phyloP scores from a whole-genome alignment of 2,113 vertebrate genomes.

The Pholis gunnellus region DNA sequence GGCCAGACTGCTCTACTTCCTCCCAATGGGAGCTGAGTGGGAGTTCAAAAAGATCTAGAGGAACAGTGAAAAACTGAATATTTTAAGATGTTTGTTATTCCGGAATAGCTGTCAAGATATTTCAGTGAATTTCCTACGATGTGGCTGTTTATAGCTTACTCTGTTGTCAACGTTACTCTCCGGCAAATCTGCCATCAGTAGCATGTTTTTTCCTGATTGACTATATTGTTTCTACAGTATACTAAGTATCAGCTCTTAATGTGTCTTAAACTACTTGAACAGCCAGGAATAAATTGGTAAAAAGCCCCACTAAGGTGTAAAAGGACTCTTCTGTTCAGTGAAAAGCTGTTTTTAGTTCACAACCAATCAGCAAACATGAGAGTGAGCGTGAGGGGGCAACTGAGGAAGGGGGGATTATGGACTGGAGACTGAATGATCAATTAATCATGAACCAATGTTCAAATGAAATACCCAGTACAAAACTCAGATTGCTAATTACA shows the following conservation, averaged over 20 bases:
- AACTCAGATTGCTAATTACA: neutral
- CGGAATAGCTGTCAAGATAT: conserved; percentile 43
- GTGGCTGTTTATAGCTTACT: conserved; percentile 24
- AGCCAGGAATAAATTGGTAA: neutral
- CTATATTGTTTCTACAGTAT: neutral
- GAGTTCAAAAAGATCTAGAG: conserved; percentile 60
- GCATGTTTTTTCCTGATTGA: neutral
- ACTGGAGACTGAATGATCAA: neutral
- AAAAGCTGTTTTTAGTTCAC: conserved; percentile 1
- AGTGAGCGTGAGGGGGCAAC: neutral
- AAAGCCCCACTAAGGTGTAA: neutral
- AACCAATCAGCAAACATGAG: neutral
- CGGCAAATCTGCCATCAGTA: neutral
- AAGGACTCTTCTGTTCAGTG: conserved; percentile 4
- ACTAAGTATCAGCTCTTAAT: conserved; percentile 12
- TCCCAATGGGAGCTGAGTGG: conserved; percentile 50
- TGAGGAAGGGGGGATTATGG: neutral
- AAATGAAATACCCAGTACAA: conserved; percentile 9
- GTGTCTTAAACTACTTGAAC: neutral
- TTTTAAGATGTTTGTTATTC: conserved; percentile 69
- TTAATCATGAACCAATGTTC: neutral
- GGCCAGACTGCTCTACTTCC: conserved; percentile 55
- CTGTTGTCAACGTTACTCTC: neutral
- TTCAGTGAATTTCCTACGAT: conserved; percentile 38
- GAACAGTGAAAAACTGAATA: conserved; percentile 37